Base-by-base conservation (phyloP, 2,888 invertebrate genomes). In the Tinea trinotella region DNA sequence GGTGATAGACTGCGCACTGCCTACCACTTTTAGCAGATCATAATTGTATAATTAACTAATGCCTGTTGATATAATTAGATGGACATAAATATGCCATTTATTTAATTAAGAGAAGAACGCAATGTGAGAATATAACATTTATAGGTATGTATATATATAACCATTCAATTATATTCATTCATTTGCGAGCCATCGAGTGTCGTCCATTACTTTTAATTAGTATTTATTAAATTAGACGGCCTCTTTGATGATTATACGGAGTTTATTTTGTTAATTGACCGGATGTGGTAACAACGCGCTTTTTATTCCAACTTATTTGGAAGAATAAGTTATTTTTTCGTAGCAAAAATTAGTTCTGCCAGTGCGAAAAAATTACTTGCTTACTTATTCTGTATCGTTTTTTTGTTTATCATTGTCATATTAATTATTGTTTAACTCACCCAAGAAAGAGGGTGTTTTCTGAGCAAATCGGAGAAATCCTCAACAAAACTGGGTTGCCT, bases 191-290 rank as follows among this genome's bases (percentile, higher is more conserved):
- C 66, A 75, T 73, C 69, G 71, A 76, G 68, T 71, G 68, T 70
- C 68, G 63, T 71, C 74, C 76, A 75, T 76, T 79, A 77, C 72
- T 68, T 75, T 72, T 75, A 72, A 77, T 77, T 76, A 77, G 78
- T 74, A 76, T 76, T 77, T 59, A 60, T 60, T 59, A 58, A 59
- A 57, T 59, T 72, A 67, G 68, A 64, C 64, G 62, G 64, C 61
- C 66, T 68, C 60, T 70, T 68, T 71, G 69, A 66, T 72, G 63
- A 68, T 68, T 66, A 70, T 61, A 60, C 46, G 19, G 30, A 56
- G 56, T 58, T 62, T 61, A 60, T 61, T 61, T 55, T 57, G 60
- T 58, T 59, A 59, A 57, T 57, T 55, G 55, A 55, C 17, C 53
- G 55, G 52, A 54, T 24, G 15, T 50, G 50, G 50, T 17, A 40